Percentiles rank a stretch among this genome's conserved stretches.
These are phyloP conservation scores for Clanis bilineata DNA, from an alignment of 2,888 invertebrate genomes.

Conservation along the genomic window DNA sequence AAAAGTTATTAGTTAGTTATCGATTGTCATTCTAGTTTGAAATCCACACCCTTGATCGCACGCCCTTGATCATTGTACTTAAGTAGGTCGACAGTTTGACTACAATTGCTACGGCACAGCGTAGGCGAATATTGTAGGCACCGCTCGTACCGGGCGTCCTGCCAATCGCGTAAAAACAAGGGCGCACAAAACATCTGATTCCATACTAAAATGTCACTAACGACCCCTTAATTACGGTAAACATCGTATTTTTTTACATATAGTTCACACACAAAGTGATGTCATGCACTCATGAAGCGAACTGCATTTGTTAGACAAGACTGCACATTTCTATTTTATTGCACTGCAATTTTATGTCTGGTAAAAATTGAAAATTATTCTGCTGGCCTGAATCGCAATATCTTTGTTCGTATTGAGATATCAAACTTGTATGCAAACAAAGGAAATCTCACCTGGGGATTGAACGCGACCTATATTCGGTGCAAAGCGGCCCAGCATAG, in stretches of 20 bases:
- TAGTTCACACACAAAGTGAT: slow-evolving; percentile 9
- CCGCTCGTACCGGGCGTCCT: slow-evolving; percentile 19
- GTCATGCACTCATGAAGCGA: background rate
- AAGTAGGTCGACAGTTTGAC: slow-evolving; percentile 25
- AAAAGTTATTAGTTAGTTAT: too few species aligned
- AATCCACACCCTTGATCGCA: slow-evolving; percentile 11
- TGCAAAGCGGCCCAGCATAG: background rate
- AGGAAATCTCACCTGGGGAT: background rate
- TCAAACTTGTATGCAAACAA: background rate
- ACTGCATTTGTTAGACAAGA: slow-evolving; percentile 4
- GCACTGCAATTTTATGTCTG: background rate
- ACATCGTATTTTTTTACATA: slow-evolving; percentile 2
- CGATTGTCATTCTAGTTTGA: background rate
- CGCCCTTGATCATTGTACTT: slow-evolving; percentile 25
- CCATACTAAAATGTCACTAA: slow-evolving; percentile 7
- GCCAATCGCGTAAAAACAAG: slow-evolving; percentile 22
- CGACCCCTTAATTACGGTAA: background rate
- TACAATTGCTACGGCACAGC: slow-evolving; percentile 29
- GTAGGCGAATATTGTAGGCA: slow-evolving; percentile 31
- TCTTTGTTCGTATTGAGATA: background rate
- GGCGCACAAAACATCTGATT: slow-evolving; percentile 15
- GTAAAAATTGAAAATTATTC: background rate
- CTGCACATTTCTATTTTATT: slow-evolving; percentile 10
- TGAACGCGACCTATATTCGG: background rate
- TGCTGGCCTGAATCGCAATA: background rate